Conservation (phyloP, 1,140 invertebrate species). For the Asobara japonica region DNA sequence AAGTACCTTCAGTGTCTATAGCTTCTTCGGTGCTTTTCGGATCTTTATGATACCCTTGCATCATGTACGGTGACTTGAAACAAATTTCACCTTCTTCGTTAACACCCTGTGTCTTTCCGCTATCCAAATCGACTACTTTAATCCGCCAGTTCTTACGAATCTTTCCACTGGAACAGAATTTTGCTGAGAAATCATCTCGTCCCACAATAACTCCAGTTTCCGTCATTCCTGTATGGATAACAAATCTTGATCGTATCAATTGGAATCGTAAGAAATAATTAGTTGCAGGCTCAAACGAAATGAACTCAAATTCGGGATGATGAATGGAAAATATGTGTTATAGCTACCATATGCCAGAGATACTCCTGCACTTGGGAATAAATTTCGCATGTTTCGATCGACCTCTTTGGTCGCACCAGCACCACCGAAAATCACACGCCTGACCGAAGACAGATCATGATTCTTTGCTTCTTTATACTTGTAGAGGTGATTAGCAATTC, state of each 20-base stretch:
- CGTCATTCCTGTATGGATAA: background rate
- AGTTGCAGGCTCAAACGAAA: background rate
- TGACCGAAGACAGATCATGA: background rate
- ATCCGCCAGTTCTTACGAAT: slow-evolving; percentile 25
- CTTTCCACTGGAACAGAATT: slow-evolving; percentile 27
- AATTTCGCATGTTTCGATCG: background rate
- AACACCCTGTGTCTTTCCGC: slow-evolving; percentile 38
- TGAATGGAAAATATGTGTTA: too few relatives aligned
- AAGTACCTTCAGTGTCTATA: slow-evolving; percentile 62
- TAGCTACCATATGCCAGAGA: background rate
- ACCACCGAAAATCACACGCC: background rate
- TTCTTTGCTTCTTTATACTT: background rate
- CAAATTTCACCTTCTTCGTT: slow-evolving; percentile 58
- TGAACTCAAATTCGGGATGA: background rate
- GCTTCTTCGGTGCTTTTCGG: slow-evolving; percentile 66
- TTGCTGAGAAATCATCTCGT: background rate
- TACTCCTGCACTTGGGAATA: background rate
- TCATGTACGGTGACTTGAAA: slow-evolving; percentile 47
- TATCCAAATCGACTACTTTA: slow-evolving; percentile 38
- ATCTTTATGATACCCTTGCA: slow-evolving; percentile 63
- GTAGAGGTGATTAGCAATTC: background rate
- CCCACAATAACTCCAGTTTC: background rate
- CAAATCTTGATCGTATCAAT: background rate
- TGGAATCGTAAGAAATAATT: background rate
- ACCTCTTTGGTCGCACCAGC: background rate